Conservation (phyloP, 2,888 invertebrate species). For the Ormyrus labotus region DNA sequence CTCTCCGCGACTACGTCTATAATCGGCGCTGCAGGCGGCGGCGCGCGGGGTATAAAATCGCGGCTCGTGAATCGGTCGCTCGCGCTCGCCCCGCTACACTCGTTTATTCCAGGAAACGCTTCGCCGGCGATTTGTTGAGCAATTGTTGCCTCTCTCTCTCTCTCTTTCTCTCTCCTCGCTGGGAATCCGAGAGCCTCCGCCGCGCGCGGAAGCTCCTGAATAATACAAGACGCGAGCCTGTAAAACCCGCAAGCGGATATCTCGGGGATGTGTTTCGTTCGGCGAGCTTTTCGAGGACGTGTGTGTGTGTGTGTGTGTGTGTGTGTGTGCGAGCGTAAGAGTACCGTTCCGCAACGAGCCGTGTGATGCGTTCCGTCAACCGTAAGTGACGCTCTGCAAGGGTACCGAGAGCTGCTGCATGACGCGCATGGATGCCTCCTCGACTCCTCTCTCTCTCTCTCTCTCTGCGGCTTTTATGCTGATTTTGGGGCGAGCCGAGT, state of each 20-base stretch:
- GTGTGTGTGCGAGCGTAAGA: background rate
- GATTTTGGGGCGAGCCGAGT: background rate
- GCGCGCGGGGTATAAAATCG: slow-evolving; percentile 14
- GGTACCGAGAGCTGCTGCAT: background rate
- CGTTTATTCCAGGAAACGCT: slow-evolving; percentile 63
- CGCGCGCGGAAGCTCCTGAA: slow-evolving; percentile 58
- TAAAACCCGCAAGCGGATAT: slow-evolving; percentile 17
- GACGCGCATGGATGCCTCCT: background rate
- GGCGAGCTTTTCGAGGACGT: background rate
- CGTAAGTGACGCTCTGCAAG: background rate
- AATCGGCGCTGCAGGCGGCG: background rate
- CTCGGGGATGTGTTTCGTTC: background rate
- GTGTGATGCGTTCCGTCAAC: background rate
- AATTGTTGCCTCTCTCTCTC: slow-evolving; percentile 56
- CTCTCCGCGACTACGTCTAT: no score
- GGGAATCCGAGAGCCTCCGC: background rate
- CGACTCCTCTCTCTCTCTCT: no score
- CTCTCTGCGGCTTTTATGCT: no score
- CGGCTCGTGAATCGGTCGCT: slow-evolving; percentile 1
- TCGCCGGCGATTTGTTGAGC: slow-evolving; percentile 61
- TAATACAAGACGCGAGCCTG: slow-evolving; percentile 60
- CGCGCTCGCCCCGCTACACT: slow-evolving; percentile 36
- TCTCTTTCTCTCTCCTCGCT: slow-evolving; percentile 12
- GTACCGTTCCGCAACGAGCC: slow-evolving; percentile 7
- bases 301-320: background rate